Conservation (phyloP, 2,797 vertebrate species). For the Platalea minor region DNA sequence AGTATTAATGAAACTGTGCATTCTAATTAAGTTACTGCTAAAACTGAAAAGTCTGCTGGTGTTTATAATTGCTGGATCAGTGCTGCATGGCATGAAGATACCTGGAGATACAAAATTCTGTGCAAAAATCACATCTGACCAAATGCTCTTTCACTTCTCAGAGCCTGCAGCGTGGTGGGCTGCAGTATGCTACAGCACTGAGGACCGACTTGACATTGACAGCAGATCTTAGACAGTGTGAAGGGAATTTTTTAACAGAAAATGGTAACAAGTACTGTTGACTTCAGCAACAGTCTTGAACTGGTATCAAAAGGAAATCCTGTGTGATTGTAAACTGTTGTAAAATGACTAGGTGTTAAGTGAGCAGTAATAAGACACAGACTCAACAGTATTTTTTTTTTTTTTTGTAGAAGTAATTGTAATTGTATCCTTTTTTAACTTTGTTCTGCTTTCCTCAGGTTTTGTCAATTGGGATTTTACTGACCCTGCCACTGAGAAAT, state of each 20-base stretch:
- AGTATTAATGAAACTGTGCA: background rate
- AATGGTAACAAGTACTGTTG: background rate
- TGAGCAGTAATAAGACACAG: background rate
- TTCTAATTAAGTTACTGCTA: background rate
- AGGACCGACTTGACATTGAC: background rate
- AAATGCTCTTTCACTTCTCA: background rate
- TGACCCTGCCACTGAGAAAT: background rate
- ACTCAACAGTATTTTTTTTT: background rate
- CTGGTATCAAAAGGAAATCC: background rate
- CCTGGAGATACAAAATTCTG: background rate
- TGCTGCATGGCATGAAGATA: background rate
- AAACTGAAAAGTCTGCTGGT: background rate
- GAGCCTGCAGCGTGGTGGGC: background rate
- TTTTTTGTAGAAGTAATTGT: background rate
- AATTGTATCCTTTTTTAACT: background rate
- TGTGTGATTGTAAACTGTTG: background rate
- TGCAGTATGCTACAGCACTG: background rate
- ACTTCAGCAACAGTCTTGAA: background rate
- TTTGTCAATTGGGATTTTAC: background rate
- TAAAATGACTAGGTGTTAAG: background rate
- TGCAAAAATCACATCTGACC: background rate
- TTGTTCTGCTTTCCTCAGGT: background rate
- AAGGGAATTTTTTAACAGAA: background rate
- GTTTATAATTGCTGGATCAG: background rate
- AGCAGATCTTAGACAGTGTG: background rate